Evolutionary conservation across 2,113 vertebrate species (phyloP), one percentile per base, ranked within the genome.

Genomic region (Riparia riparia): DNA sequence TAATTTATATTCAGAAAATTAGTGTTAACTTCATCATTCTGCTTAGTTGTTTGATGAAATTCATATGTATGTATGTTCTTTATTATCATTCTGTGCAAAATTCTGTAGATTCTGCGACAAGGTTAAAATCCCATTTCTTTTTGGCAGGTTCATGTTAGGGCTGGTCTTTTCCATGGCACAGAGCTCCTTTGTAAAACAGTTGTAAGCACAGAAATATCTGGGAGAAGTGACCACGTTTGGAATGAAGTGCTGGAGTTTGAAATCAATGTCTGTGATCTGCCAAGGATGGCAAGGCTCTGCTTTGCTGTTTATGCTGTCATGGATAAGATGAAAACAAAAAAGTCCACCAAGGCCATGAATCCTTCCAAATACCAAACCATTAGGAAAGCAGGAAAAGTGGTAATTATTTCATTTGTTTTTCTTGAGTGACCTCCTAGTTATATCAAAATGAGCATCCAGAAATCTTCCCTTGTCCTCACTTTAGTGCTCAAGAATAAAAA

Each of bases 381-480:
- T 95, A 99, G 99, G 95, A 99, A 99, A 97, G 98, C 99, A 65
- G 99, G 99, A 73, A 99, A 99, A 99, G 98, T 99, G 98, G 99
- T 99, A 98, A 98, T 93, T 88, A 68, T 54, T 89, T 79, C 0
- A 5, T 66, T 86, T 90, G 12, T 44, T 95, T 96, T 84, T 63
- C 18, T 72, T 39, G 50, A 34, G 12, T 37, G 14, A 73, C 10
- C 26, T 68, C 26, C 39, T 50, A 29, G 4, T 78, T 92, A 17
- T 12, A 64, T 37, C 31, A 24, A 64, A 39, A 41, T 42, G 16
- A 45, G 6, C 60, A 12, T 60, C 69, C 37, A 21, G 32, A 57
- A 82, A 37, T 54, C 15, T 73, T 65, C 61, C 6, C 3, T 80
- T 82, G n/a, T 57, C 31, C 25, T 93, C 14, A 11, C 22, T 44